Percentiles rank a stretch among this genome's conserved stretches.
Evolutionary conservation across 2,797 vertebrate species (phyloP).

Genomic region (Sphenodon punctatus): DNA sequence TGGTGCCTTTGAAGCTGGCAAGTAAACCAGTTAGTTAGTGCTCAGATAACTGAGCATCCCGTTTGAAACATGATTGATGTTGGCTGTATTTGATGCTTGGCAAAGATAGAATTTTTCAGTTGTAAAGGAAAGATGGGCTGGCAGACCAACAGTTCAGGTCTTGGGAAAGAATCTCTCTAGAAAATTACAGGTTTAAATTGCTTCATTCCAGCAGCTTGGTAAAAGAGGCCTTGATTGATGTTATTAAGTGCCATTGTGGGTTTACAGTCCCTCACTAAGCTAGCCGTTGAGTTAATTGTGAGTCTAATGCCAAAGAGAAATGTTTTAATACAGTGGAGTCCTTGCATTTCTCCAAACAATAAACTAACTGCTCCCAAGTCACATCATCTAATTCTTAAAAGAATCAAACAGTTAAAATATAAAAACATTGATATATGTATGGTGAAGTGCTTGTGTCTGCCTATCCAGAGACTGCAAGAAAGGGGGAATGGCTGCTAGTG

Average conservation of each 20-base stretch:
- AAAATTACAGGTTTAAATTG: neutral
- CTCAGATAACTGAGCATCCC: neutral
- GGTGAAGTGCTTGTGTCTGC: neutral
- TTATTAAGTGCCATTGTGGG: neutral
- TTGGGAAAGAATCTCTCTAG: neutral
- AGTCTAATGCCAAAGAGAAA: neutral
- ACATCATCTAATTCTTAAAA: neutral
- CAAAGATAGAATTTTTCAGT: neutral
- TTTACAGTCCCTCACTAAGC: neutral
- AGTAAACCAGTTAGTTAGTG: neutral
- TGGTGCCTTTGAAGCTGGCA: neutral
- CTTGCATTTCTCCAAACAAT: neutral
- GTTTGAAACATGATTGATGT: neutral
- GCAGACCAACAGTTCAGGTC: neutral
- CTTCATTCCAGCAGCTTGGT: neutral
- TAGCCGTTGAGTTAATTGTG: neutral
- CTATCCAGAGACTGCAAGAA: neutral
- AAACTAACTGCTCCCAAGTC: neutral
- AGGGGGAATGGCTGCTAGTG: too few relatives aligned
- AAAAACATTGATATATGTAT: rapidly evolving
- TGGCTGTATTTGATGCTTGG: neutral
- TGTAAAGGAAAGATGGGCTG: neutral
- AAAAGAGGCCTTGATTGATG: neutral
- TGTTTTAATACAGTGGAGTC: neutral
- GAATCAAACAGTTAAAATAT: neutral